Evolutionary conservation across 2,888 invertebrate species (phyloP).

Genomic region (Rutpela maculata): DNA sequence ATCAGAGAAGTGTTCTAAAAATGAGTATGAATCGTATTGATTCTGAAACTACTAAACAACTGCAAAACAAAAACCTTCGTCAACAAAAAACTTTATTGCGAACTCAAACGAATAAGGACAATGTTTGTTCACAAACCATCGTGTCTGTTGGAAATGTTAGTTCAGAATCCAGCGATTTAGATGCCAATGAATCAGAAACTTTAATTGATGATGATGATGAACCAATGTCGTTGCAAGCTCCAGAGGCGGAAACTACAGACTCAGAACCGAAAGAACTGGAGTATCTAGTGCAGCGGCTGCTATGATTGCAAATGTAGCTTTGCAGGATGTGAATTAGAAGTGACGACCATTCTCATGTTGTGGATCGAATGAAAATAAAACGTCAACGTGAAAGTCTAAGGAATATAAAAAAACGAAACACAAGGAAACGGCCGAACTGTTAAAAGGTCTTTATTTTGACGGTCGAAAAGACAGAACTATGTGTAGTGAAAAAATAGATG

Average conservation of each 20-base stretch:
- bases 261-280: not conserved
- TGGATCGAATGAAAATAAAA: constrained; percentile 4
- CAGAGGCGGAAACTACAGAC: not conserved
- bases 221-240: not conserved
- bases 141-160: not conserved
- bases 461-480: too few species aligned
- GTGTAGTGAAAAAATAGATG: too few species aligned
- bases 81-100: not conserved
- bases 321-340: not conserved
- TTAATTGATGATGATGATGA: not conserved
- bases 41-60: not conserved
- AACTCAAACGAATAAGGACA: not conserved
- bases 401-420: not conserved
- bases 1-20: not conserved
- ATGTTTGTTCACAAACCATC: not conserved
- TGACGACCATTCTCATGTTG: constrained; percentile 2
- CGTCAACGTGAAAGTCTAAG: not conserved
- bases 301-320: too few species aligned
- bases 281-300: too few species aligned
- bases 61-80: not conserved
- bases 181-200: not conserved
- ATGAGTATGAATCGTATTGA: not conserved
- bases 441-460: too few species aligned
- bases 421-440: not conserved
- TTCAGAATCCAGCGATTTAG: not conserved